Percentiles rank a stretch among this genome's conserved stretches.
These are phyloP conservation scores for Hippocampus mohnikei DNA, from an alignment of 2,113 vertebrate species.

Conservation along the genomic window DNA sequence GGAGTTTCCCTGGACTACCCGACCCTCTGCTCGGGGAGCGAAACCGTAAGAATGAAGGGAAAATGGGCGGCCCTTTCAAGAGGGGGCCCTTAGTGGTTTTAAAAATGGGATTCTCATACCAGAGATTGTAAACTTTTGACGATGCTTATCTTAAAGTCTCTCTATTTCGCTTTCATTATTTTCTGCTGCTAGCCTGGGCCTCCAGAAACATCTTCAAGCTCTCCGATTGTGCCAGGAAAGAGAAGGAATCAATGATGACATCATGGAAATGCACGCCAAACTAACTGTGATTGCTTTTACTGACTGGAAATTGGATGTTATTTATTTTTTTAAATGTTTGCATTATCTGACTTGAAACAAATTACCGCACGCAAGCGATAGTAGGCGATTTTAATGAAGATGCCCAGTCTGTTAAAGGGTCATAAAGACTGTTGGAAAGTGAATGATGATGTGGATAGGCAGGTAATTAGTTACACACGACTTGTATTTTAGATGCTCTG, in stretches of 20 bases:
- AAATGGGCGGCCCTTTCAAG: background rate
- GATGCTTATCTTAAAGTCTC: background rate
- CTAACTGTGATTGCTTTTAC: background rate
- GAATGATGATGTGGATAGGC: conserved; percentile 46
- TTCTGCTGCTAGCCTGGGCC: conserved; percentile 16
- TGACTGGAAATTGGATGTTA: background rate
- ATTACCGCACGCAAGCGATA: conserved; percentile 13
- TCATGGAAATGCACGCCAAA: background rate
- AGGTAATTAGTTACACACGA: conserved; percentile 71
- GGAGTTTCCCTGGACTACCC: background rate
- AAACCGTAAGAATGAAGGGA: background rate
- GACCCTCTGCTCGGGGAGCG: conserved; percentile 15
- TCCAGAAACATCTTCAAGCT: conserved; percentile 43
- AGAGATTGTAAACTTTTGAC: no score
- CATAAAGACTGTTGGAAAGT: conserved; percentile 17
- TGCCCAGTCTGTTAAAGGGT: conserved; percentile 24
- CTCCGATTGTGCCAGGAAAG: conserved; percentile 6
- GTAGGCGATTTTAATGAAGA: conserved; percentile 36
- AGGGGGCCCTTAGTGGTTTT: background rate
- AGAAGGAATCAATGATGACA: conserved; percentile 22
- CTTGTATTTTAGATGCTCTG: conserved; percentile 64
- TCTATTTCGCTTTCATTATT: background rate
- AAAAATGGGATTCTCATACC: background rate
- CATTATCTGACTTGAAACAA: conserved; percentile 58
- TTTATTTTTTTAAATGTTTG: conserved; percentile 15